A percentile compares a stretch with the other conserved stretches of the same genome.
Conservation (phyloP, 2,888 invertebrate genomes). For the Exocentrus adspersus region DNA sequence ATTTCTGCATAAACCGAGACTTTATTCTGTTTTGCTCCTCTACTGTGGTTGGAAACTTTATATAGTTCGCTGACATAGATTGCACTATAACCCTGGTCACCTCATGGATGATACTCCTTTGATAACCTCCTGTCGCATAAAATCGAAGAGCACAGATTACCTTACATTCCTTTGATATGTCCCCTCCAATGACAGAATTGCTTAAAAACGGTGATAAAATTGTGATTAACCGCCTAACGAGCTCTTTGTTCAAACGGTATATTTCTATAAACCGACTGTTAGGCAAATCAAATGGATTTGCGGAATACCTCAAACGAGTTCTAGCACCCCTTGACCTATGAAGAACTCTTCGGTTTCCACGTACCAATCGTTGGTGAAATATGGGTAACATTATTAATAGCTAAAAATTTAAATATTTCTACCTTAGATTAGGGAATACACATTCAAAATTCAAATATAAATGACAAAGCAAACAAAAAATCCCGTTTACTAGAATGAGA, state of each 20-base stretch:
- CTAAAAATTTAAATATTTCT: slow-evolving; percentile 17
- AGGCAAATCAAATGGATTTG: neutral
- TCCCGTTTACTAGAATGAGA: no score
- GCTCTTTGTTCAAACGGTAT: neutral
- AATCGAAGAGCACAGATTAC: neutral
- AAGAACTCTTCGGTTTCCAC: neutral
- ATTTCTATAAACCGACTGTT: neutral
- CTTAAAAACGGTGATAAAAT: neutral
- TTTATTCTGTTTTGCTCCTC: neutral
- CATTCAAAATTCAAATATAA: no score
- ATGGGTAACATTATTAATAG: neutral
- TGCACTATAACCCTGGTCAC: neutral
- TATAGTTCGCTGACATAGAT: neutral
- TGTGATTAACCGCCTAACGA: neutral
- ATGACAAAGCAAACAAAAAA: no score
- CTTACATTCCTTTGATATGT: neutral
- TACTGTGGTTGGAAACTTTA: neutral
- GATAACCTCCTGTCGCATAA: neutral
- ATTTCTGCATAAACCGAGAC: neutral
- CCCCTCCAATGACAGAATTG: neutral
- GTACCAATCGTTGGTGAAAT: neutral
- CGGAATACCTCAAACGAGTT: neutral
- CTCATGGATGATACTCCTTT: neutral
- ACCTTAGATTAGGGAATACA: no score
- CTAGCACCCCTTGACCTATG: neutral